Conservation (phyloP, 2,797 vertebrate species). For the Gadopsis bispinosus region DNA sequence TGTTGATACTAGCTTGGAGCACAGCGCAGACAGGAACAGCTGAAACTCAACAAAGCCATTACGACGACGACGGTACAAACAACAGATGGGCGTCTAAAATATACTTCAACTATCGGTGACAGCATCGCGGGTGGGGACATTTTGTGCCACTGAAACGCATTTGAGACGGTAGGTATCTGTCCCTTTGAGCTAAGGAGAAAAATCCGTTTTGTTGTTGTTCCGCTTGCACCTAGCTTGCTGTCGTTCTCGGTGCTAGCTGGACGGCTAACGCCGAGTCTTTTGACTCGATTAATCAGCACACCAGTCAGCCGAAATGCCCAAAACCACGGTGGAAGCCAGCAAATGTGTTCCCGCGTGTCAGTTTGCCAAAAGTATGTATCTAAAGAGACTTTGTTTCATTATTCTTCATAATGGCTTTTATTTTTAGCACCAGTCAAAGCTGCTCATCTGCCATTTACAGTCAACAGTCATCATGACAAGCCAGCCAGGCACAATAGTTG, state of each 20-base stretch:
- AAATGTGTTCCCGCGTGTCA: no score
- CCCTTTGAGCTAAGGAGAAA: background rate
- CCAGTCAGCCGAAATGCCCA: background rate
- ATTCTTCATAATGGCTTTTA: background rate
- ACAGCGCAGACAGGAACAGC: slow-evolving; percentile 77
- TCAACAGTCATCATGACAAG: slow-evolving; percentile 34
- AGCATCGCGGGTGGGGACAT: background rate
- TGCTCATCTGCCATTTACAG: slow-evolving; percentile 53
- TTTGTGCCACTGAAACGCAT: background rate
- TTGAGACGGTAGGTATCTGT: slow-evolving; percentile 44
- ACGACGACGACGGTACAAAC: slow-evolving; percentile 57
- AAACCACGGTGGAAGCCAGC: background rate
- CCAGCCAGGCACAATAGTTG: slow-evolving; percentile 5
- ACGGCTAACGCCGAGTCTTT: slow-evolving; percentile 50
- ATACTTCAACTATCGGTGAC: slow-evolving; percentile 35
- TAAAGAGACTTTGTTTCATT: background rate
- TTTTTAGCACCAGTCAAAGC: slow-evolving; percentile 28
- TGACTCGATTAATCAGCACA: background rate
- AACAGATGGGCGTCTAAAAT: slow-evolving; percentile 35
- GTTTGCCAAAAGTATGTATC: background rate
- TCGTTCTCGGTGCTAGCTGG: slow-evolving; percentile 61
- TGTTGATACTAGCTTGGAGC: slow-evolving; percentile 74
- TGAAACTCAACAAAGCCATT: slow-evolving; percentile 82
- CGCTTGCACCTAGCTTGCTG: slow-evolving; percentile 28
- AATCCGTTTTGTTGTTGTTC: slow-evolving; percentile 25